Conservation (phyloP, 2,113 vertebrate genomes). For the Pelmatolapia mariae region DNA sequence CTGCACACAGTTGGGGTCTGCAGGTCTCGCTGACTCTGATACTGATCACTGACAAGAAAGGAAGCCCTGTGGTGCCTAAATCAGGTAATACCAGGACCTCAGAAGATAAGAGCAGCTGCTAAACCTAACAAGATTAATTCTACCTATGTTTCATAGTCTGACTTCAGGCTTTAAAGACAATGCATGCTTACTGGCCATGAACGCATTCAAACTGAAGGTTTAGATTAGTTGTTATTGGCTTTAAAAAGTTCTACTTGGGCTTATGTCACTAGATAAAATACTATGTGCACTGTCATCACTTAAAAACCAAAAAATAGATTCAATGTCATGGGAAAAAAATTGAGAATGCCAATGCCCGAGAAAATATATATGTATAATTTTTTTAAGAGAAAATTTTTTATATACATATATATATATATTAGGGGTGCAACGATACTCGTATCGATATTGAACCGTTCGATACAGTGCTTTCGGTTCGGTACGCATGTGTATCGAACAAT, state of each 20-base stretch:
- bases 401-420: too few species aligned
- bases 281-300: not conserved
- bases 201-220: not conserved
- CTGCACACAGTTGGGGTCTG: slow-evolving; percentile 46
- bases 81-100: not conserved
- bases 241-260: not conserved
- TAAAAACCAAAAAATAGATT: not conserved
- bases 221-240: not conserved
- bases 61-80: not conserved
- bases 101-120: not conserved
- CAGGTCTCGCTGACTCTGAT: slow-evolving; percentile 17
- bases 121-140: not conserved
- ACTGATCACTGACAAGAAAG: not conserved
- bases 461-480: too few species aligned
- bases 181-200: not conserved
- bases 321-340: not conserved
- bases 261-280: not conserved
- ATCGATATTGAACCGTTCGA: too few species aligned
- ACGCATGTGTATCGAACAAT: too few species aligned
- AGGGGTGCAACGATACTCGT: too few species aligned
- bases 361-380: too few species aligned
- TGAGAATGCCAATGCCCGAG: not conserved
- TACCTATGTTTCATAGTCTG: not conserved
- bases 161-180: not conserved
- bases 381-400: too few species aligned